phyloP scores from a whole-genome alignment of 2,113 vertebrate species.

The Psammodynastes pulverulentus region DNA sequence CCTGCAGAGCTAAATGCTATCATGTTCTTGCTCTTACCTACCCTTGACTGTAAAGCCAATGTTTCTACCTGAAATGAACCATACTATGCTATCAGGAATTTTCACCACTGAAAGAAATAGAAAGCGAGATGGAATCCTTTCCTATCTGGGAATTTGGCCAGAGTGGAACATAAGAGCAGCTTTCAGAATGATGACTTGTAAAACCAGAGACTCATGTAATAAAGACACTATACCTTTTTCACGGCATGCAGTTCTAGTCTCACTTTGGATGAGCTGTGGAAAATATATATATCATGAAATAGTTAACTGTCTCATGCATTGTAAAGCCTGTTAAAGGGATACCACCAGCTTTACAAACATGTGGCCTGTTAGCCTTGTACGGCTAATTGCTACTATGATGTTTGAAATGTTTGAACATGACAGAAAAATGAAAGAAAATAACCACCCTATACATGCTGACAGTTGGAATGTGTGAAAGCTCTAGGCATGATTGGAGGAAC shows the following conservation, averaged over 20 bases:
- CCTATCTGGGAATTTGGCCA: not conserved
- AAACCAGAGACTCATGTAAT: not conserved
- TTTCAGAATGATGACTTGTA: not conserved
- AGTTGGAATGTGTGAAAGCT: not conserved
- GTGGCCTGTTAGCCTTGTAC: fast-evolving
- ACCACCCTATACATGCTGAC: not conserved
- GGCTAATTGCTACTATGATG: not conserved
- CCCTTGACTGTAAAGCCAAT: not conserved
- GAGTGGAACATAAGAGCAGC: not conserved
- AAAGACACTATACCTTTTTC: not conserved
- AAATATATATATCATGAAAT: not conserved
- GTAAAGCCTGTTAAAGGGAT: not conserved
- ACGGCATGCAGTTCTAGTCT: not conserved
- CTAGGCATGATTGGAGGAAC: not conserved
- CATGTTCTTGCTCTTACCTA: not conserved
- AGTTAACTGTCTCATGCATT: not conserved
- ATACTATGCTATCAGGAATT: not conserved
- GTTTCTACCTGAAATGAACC: not conserved
- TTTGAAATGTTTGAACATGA: not conserved
- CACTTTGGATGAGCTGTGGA: not conserved
- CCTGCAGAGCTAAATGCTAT: not conserved
- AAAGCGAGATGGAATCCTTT: not conserved
- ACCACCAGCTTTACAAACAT: not conserved
- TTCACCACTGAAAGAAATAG: not conserved
- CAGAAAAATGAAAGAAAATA: not conserved